Evolutionary conservation across 2,113 vertebrate genomes (phyloP), one percentile per base, ranked within the genome.

Genomic region (Reinhardtius hippoglossoides): DNA sequence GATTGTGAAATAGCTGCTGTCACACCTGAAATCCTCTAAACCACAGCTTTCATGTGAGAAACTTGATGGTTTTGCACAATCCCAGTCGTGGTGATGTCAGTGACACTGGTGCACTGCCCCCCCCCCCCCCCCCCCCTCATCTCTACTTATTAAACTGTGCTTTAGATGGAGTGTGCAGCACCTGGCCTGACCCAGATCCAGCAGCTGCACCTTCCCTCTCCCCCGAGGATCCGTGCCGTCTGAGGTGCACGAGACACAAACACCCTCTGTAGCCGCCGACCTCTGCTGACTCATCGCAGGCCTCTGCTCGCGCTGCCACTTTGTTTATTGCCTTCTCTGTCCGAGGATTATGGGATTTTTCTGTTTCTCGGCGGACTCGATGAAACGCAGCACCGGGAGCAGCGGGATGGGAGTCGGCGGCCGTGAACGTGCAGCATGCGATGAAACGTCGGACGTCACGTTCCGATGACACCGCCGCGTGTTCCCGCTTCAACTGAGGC

Each of bases 301-400:
- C 55, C 46, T 73, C 26, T 50, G 56, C 67, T 77, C 65, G 1
- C 18, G 60, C 67, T 26, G 26, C 26, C 27, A 48, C 69, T 71
- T 74, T 78, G 63, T 81, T 83, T 81, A 56, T 66, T 60, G 74
- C 70, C 62, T 71, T 50, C 61, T 69, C 62, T 81, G 56, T 82
- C 61, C 5, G 37, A 80, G 86, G 84, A 88, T 82, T 82, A 83
- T 80, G 67, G 80, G 82, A 85, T 87, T 82, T 82, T 78, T 5
- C n/a, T 57, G 46, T 15, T 55, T 67, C 76, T 71, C 81, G 20
- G 24, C 42, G 62, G 81, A 80, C 59, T 18, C 42, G 69, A 42
- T 54, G 75, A 74, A 63, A 23, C 67, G 15, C 44, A 71, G 55
- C 76, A 13, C 13, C 44, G 52, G 31, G 18, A 67, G n/a, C 4